A percentile compares a stretch with the other conserved stretches of the same genome.
Conservation (phyloP, 1,140 invertebrate species). For the Panagrolaimus sp. region DNA sequence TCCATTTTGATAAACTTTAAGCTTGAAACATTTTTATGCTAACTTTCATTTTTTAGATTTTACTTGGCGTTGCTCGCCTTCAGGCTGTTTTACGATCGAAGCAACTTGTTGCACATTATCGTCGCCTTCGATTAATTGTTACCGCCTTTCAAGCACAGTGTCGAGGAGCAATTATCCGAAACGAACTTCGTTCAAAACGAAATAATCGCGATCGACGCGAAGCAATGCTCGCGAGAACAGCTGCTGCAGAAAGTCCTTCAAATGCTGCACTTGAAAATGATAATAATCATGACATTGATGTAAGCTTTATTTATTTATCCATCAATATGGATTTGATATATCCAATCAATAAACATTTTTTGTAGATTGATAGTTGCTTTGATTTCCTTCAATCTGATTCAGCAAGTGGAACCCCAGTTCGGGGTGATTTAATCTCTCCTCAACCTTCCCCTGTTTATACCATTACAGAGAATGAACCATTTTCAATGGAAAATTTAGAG, state of each 20-base stretch:
- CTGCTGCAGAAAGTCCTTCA: background rate
- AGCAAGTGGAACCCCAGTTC: slow-evolving; percentile 60
- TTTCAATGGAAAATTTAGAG: slow-evolving; percentile 79
- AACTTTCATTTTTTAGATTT: slow-evolving; percentile 62
- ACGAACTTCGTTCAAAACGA: slow-evolving; percentile 67
- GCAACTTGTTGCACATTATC: slow-evolving; percentile 83
- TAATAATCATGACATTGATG: background rate
- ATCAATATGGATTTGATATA: background rate
- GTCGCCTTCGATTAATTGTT: slow-evolving; percentile 81
- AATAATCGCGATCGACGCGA: background rate
- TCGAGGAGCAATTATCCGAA: slow-evolving; percentile 78
- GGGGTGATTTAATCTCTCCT: slow-evolving; percentile 23
- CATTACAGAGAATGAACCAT: slow-evolving; percentile 62
- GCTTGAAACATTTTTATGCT: too few species aligned
- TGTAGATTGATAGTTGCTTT: slow-evolving; percentile 89
- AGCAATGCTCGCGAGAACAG: slow-evolving; percentile 6
- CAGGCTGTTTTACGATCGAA: slow-evolving; percentile 87
- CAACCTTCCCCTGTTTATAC: background rate
- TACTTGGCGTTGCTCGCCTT: slow-evolving; percentile 77
- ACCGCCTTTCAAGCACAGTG: slow-evolving; percentile 74
- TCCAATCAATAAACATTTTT: slow-evolving; percentile 62
- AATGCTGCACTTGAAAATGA: background rate
- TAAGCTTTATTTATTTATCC: background rate
- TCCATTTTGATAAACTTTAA: too few species aligned
- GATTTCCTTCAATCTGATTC: slow-evolving; percentile 82